phyloP scores from a whole-genome alignment of 1,140 invertebrate genomes.

The Limonius californicus region DNA sequence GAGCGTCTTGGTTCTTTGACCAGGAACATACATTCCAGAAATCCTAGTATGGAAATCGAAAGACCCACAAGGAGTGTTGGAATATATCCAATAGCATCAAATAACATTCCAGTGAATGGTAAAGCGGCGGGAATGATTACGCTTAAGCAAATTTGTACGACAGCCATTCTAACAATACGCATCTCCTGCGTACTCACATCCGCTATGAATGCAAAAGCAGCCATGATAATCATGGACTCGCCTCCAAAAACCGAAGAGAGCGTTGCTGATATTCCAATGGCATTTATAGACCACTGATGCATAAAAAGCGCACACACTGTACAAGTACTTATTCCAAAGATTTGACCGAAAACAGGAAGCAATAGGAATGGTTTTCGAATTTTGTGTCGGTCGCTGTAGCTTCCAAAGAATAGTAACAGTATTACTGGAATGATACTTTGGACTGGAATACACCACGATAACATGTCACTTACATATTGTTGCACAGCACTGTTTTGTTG shows the following conservation, averaged over 20 bases:
- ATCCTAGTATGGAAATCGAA: conserved; percentile 28
- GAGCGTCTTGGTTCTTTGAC: conserved; percentile 34
- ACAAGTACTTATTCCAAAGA: conserved; percentile 49
- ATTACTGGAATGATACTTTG: conserved; percentile 51
- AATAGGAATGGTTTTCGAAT: conserved; percentile 61
- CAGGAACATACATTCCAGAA: conserved; percentile 38
- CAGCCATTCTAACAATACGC: conserved; percentile 53
- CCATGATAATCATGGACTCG: conserved; percentile 52
- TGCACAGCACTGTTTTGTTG: conserved; percentile 38
- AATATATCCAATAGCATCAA: conserved; percentile 35
- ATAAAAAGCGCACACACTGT: conserved; percentile 53
- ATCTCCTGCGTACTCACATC: conserved; percentile 53
- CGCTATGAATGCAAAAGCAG: conserved; percentile 57
- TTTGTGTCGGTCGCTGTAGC: conserved; percentile 61
- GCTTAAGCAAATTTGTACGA: conserved; percentile 53
- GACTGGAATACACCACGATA: conserved; percentile 41
- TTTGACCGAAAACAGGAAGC: conserved; percentile 57
- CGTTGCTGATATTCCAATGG: conserved; percentile 51
- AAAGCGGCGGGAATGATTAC: conserved; percentile 28
- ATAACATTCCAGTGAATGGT: conserved; percentile 39
- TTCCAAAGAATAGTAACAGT: conserved; percentile 60
- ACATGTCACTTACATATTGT: conserved; percentile 29
- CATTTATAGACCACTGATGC: conserved; percentile 50
- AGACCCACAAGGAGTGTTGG: conserved; percentile 33
- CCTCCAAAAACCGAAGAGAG: conserved; percentile 55